A percentile compares a stretch with the other conserved stretches of the same genome.
Evolutionary conservation across 2,113 vertebrate species (phyloP).

Genomic region (Leptodactylus fuscus): DNA sequence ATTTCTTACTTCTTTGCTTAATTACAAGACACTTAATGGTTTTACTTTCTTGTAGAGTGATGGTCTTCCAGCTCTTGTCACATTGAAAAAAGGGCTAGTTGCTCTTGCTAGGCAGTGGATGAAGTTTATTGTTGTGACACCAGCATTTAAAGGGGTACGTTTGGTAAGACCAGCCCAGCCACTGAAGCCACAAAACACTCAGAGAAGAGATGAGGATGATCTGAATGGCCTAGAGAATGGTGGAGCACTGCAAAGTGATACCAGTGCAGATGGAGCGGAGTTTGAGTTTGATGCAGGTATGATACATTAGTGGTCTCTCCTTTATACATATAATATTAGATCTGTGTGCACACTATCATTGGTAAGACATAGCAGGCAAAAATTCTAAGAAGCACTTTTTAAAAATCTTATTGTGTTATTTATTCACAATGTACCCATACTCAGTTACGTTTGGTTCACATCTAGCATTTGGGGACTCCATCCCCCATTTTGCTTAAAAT

Average conservation of each 20-base stretch:
- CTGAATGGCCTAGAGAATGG: conserved; percentile 84
- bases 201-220: conserved; percentile 74
- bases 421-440: no score
- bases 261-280: conserved; percentile 94
- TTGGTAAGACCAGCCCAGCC: conserved; percentile 87
- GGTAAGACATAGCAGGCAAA: no score
- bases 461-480: no score
- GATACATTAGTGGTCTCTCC: neutral
- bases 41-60: conserved; percentile 79
- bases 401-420: no score
- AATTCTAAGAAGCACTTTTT: no score
- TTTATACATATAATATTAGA: neutral
- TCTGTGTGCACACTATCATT: neutral
- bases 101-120: conserved; percentile 97
- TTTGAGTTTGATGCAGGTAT: conserved; percentile 98
- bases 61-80: conserved; percentile 94
- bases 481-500: no score
- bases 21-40: neutral
- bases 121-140: conserved; percentile 98
- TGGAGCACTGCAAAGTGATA: conserved; percentile 91
- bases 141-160: conserved; percentile 94
- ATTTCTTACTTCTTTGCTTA: neutral
- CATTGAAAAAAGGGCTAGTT: conserved; percentile 95
- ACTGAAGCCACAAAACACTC: conserved; percentile 77
- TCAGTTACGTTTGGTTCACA: no score